Conservation (phyloP, 1,140 invertebrate genomes). For the Drosophila fuyamai region DNA sequence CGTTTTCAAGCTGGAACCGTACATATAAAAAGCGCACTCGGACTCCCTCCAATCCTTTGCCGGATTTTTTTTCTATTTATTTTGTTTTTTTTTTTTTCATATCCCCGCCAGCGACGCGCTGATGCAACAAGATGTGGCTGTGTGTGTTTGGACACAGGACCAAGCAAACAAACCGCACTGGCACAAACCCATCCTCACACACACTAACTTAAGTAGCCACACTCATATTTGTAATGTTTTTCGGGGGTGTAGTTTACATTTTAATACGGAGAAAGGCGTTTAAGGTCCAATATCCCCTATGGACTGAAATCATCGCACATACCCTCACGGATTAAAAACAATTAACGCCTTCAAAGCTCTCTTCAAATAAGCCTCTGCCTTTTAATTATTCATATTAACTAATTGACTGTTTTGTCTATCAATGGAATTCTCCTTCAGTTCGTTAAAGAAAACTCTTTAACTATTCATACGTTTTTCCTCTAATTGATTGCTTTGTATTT, state of each 20-base stretch:
- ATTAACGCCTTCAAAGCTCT: not conserved
- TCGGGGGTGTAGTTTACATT: slow-evolving; percentile 10
- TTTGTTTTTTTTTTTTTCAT: slow-evolving; percentile 47
- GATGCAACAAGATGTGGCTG: slow-evolving; percentile 76
- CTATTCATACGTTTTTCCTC: not conserved
- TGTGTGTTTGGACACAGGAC: slow-evolving; percentile 36
- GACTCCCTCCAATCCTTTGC: slow-evolving; percentile 26
- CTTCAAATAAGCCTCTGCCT: not conserved
- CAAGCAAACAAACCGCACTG: slow-evolving; percentile 66
- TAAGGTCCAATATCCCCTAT: not conserved
- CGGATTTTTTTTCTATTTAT: slow-evolving; percentile 2
- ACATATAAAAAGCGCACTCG: slow-evolving; percentile 41
- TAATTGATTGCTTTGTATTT: slow-evolving; percentile 17
- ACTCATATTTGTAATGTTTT: slow-evolving; percentile 25
- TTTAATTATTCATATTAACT: slow-evolving; percentile 2
- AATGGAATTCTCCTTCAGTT: not conserved
- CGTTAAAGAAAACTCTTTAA: not conserved
- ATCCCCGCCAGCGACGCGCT: slow-evolving; percentile 67
- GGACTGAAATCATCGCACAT: slow-evolving; percentile 28
- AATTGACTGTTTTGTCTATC: slow-evolving; percentile 2
- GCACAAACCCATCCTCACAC: slow-evolving; percentile 20
- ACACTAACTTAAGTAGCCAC: slow-evolving; percentile 63
- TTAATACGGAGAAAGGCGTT: slow-evolving; percentile 2
- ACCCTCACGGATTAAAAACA: slow-evolving; percentile 1
- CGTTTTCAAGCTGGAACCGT: slow-evolving; percentile 43